Evolutionary conservation across 2,797 vertebrate species (phyloP).

Genomic region (Ibycter americanus): DNA sequence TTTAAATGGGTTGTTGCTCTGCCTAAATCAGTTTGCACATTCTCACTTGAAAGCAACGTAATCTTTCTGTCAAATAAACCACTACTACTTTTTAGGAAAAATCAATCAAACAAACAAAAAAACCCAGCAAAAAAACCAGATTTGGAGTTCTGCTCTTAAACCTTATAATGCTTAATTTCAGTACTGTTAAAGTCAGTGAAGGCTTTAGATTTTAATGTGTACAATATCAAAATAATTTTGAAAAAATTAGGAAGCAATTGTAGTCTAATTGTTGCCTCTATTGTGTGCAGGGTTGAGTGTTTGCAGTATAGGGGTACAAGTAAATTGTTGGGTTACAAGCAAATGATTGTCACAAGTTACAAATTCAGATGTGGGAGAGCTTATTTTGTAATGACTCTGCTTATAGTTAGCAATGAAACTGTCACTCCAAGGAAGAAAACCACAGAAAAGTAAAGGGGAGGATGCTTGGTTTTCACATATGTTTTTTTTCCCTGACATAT

Average conservation of each 20-base stretch:
- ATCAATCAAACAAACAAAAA: neutral
- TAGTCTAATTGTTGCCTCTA: neutral
- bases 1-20: neutral
- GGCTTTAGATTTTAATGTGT: neutral
- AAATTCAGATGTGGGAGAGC: neutral
- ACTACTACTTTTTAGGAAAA: neutral
- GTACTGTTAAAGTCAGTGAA: neutral
- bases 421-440: neutral
- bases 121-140: neutral
- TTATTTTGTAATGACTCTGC: neutral
- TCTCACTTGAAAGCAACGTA: neutral
- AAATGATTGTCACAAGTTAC: neutral
- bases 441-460: neutral
- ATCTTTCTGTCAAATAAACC: constrained; percentile 17
- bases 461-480: neutral
- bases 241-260: neutral
- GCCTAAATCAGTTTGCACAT: neutral
- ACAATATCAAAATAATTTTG: neutral
- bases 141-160: neutral
- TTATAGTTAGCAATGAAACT: neutral
- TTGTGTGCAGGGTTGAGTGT: neutral
- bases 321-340: neutral
- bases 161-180: neutral
- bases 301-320: neutral
- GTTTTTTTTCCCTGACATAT: neutral